These are phyloP conservation scores for Vultur gryphus DNA, from an alignment of 2,797 vertebrate species.

Conservation along the genomic window DNA sequence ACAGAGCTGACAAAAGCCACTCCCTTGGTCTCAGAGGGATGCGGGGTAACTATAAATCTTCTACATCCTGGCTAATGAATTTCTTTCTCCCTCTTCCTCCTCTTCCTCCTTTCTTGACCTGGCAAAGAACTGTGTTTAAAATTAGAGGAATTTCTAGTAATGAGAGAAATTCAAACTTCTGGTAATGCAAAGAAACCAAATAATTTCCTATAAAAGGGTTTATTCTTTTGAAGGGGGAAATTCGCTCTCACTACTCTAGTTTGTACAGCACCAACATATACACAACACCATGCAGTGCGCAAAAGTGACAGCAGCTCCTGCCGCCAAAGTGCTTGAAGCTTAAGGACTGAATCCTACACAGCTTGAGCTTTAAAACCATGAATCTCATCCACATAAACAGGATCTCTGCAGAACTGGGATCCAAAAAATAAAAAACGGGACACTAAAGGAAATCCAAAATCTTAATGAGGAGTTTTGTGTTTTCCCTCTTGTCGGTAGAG, in stretches of 20 bases:
- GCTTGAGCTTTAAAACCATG: neutral
- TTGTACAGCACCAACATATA: neutral
- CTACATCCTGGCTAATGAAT: neutral
- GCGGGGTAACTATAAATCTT: neutral
- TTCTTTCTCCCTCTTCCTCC: neutral
- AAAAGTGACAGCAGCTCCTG: neutral
- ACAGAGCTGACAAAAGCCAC: neutral
- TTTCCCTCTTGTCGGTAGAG: neutral
- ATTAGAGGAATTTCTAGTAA: neutral
- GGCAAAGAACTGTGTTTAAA: neutral
- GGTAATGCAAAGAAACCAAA: neutral
- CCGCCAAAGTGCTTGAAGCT: neutral
- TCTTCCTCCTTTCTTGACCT: neutral
- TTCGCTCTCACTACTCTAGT: neutral
- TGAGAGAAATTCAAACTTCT: neutral
- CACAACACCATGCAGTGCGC: neutral
- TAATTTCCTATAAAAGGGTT: neutral
- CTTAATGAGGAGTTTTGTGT: neutral
- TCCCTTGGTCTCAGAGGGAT: neutral
- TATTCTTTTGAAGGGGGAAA: neutral
- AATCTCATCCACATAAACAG: neutral
- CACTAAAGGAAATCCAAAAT: neutral
- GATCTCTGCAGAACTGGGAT: neutral
- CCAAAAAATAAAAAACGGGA: neutral
- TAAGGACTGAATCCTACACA: neutral